A percentile compares a stretch with the other conserved stretches of the same genome.
Conservation (phyloP, 1,140 invertebrate species). For the Drosophila leontia region DNA sequence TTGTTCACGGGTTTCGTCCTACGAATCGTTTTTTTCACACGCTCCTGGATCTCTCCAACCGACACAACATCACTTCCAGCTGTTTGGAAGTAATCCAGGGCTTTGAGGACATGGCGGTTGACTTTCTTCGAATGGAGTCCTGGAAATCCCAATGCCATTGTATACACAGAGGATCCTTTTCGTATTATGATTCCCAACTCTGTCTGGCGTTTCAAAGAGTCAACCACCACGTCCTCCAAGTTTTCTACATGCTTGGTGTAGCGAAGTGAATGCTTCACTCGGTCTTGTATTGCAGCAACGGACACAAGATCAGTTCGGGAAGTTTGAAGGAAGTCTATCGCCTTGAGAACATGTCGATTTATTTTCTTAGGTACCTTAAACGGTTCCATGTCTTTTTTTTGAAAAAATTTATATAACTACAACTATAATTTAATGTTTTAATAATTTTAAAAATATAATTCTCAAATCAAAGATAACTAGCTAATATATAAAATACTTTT, state of each 20-base stretch:
- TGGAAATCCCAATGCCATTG: background rate
- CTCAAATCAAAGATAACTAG: no score
- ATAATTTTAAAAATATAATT: no score
- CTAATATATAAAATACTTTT: background rate
- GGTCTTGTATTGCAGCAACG: background rate
- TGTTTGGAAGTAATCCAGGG: slow-evolving; percentile 31
- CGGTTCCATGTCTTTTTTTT: slow-evolving; percentile 10
- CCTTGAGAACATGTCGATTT: background rate
- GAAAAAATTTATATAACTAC: no score
- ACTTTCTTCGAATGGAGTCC: slow-evolving; percentile 21
- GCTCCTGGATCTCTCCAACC: background rate
- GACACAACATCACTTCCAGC: background rate
- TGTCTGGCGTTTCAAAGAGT: background rate
- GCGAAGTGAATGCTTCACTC: background rate
- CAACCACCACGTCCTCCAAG: background rate
- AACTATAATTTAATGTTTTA: no score
- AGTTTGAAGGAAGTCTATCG: background rate
- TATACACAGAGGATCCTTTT: background rate
- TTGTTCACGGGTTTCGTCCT: background rate
- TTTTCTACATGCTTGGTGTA: background rate
- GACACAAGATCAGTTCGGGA: background rate
- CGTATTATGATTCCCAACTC: background rate
- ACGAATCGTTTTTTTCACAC: slow-evolving; percentile 29
- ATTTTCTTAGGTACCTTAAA: slow-evolving; percentile 12
- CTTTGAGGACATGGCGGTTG: slow-evolving; percentile 46